Evolutionary conservation across 2,113 vertebrate genomes (phyloP), one percentile per base, ranked within the genome.

Genomic region (Hippoglossus stenolepis): DNA sequence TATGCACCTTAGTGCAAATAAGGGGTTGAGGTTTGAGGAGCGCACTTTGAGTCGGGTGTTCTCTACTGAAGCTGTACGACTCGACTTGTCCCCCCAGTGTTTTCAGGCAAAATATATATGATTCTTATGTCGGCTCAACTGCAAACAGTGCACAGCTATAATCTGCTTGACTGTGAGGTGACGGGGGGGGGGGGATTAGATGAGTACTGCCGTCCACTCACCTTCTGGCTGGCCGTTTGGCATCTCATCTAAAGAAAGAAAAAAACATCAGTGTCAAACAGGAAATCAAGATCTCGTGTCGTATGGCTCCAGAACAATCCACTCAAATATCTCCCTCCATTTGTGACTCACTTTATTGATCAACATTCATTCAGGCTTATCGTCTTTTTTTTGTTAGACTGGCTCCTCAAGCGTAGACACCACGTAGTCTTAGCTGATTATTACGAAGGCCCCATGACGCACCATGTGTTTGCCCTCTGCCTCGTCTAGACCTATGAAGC

Each of bases 211-310:
- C 5, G 4, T 79, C 31, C 18, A 93, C 94, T 94, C 86, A 95
- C 94, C 94, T 92, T 91, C 91, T 79, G 94, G 87, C 59, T 92
- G 87, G 73, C 89, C 87, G 47, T 90, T 93, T 60, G 89, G 38
- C 5, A 14, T 84, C 82, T 93, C 88, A 82, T 94, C 94, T 95
- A 82, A 80, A 54, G 49, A 81, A 47, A 78, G 66, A 90, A 57
- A 88, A 73, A 88, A 73, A 67, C 17, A 83, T 43, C 51, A 69
- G 17, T 47, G 23, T 83, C 40, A 82, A 20, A 65, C 28, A 43
- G 45, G 7, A 62, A 31, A 31, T 7, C 31, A 5, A 28, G 28
- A 28, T 28, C 28, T 5, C 5, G 3, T 28, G 28, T 28, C 28
- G 5, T 28, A 28, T 5, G 28, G 5, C 28, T 61, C 4, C 18